Percentiles rank a stretch among this genome's conserved stretches.
Evolutionary conservation across 1,140 invertebrate species (phyloP).

Genomic region (Bombus picipes): DNA sequence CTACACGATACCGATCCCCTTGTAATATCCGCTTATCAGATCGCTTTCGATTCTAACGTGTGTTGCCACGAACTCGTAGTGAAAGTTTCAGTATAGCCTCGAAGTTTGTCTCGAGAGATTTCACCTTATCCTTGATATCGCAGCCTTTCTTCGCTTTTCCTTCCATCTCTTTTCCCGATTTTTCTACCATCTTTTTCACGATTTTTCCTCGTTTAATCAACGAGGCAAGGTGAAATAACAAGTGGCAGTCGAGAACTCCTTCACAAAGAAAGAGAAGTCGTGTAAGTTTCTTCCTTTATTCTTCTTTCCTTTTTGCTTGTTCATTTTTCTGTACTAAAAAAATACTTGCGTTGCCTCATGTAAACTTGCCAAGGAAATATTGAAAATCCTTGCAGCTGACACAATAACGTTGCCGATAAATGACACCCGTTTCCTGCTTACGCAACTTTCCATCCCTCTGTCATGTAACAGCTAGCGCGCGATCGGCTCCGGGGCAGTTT

Average conservation of each 20-base stretch:
- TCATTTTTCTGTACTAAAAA: background rate
- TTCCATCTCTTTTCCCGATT: background rate
- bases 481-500: too few species aligned
- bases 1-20: background rate
- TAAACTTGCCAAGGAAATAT: background rate
- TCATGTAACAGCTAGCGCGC: background rate
- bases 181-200: background rate
- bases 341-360: background rate
- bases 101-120: background rate
- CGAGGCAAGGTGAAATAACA: background rate
- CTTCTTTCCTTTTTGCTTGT: background rate
- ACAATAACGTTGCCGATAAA: background rate
- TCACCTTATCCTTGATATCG: background rate
- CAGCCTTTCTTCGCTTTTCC: background rate
- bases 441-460: too few species aligned
- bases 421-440: background rate
- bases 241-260: background rate
- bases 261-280: background rate
- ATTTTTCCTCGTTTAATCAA: background rate
- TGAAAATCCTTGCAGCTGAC: background rate
- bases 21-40: constrained; percentile 23
- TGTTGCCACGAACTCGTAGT: background rate
- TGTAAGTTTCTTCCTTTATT: background rate
- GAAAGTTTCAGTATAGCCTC: constrained; percentile 25
- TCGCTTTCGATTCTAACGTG: background rate